Evolutionary conservation across 2,888 invertebrate species (phyloP).

Genomic region (Osedax frankpressi): DNA sequence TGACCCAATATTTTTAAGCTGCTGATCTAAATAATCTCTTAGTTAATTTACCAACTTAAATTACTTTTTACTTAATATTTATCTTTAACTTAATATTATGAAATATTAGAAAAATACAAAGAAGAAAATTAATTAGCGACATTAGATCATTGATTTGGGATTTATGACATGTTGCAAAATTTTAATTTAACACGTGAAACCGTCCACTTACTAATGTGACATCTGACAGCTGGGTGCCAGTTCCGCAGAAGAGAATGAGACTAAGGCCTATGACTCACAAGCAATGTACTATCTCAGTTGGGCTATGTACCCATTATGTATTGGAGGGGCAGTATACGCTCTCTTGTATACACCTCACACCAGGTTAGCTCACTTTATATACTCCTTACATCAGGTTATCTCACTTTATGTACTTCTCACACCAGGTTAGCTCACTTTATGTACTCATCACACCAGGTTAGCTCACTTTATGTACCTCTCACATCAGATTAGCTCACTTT

Average conservation of each 20-base stretch:
- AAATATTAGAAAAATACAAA: not conserved
- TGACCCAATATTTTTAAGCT: too few species aligned
- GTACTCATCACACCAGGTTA: too few species aligned
- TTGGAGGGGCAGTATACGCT: constrained; percentile 77
- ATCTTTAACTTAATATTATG: not conserved
- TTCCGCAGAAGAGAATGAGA: constrained; percentile 61
- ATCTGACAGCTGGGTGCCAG: constrained; percentile 43
- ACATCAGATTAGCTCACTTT: too few species aligned
- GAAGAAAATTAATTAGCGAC: not conserved
- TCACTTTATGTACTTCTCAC: constrained; percentile 91
- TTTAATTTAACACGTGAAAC: too few species aligned
- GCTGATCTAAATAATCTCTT: too few species aligned
- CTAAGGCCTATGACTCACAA: constrained; percentile 68
- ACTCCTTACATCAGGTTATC: not conserved
- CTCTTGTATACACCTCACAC: constrained; percentile 84
- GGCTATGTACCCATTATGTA: constrained; percentile 73
- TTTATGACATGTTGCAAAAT: too few species aligned
- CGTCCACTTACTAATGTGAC: too few species aligned
- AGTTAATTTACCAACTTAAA: too few species aligned
- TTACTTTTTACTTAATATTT: not conserved
- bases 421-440: too few species aligned
- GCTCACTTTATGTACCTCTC: too few species aligned
- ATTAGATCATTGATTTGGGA: too few species aligned
- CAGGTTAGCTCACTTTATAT: constrained; percentile 52
- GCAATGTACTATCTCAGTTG: constrained; percentile 76